Base-by-base conservation (phyloP, 2,888 invertebrate genomes). In the Girardia tigrina region DNA sequence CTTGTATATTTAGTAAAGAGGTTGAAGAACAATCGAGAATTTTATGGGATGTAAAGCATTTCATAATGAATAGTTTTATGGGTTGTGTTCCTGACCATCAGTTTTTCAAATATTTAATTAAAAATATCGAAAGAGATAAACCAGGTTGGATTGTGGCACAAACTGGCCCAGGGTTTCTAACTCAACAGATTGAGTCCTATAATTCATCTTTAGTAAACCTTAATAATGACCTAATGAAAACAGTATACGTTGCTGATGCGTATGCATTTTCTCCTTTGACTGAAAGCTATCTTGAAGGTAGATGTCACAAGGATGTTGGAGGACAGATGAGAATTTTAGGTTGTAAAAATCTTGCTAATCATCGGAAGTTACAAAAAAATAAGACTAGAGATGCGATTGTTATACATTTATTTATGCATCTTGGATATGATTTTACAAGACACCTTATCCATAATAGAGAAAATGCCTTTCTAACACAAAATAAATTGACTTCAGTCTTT, bases 321-420 rank as follows among this genome's bases (percentile, higher is more conserved):
- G 16, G 26, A 8, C n/a, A 4, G n/a, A 26, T 14, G 71, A 73
- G 26, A 16, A 70, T 6, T 4, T 1, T 36, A 26, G 73, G 29
- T 6, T 73, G 73, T 36, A 26, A n/a, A 26, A n/a, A 8, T n/a
- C 27, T 72, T 26, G 6, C n/a, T 6, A 28, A 26, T 72, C 28
- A 72, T 72, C 28, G 26, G 4, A 72, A 72, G 28, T 6, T 26
- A 23, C 28, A 26, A 16, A 29, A 72, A 27, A 27, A n/a, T 26
- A 29, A 72, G n/a, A 8, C 8, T 12, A 72, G 28, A 28, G n/a
- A 72, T 16, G 72, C 72, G n/a, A 72, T 72, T 72, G n/a, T 72
- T 26, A n/a, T 72, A 16, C 72, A 72, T 72, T 27, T n/a, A 26
- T 72, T 72, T 26, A n/a, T 72, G 20, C 72, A 72, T 72, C 26